Conservation (phyloP, 92 coral and sea anemone genomes). For the Zoanthus gigantus region DNA sequence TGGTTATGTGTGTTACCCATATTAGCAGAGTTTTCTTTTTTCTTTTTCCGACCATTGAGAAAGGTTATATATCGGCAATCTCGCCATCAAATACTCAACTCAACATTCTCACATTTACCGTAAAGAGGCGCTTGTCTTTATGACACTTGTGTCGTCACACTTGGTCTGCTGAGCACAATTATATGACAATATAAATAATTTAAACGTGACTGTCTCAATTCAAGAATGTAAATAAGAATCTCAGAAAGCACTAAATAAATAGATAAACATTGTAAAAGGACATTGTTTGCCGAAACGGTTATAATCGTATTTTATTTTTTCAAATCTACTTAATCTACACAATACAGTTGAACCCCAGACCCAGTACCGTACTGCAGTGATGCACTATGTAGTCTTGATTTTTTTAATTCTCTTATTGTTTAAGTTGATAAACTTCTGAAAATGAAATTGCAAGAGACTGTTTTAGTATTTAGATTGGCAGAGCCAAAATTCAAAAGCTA, state of each 20-base stretch:
- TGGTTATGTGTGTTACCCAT: constrained; percentile 46
- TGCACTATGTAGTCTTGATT: too few species aligned
- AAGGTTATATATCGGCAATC: constrained; percentile 7
- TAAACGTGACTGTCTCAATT: not conserved
- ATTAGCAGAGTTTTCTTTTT: not conserved
- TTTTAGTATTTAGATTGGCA: too few species aligned
- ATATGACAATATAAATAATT: constrained; percentile 35
- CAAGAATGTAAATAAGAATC: constrained; percentile 19
- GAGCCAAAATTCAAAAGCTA: too few species aligned
- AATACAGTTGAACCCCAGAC: too few species aligned
- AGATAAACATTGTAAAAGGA: not conserved
- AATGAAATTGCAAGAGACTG: too few species aligned
- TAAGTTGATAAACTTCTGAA: too few species aligned
- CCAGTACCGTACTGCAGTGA: too few species aligned
- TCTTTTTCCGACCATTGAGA: constrained; percentile 44
- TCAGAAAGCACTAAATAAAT: not conserved
- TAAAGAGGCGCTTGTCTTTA: constrained; percentile 24
- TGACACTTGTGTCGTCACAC: constrained; percentile 37
- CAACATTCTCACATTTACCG: constrained; percentile 17
- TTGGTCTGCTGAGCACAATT: constrained; percentile 27
- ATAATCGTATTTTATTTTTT: not conserved
- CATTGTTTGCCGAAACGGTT: not conserved
- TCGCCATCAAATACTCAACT: constrained; percentile 28
- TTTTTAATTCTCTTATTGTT: too few species aligned
- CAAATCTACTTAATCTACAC: too few species aligned